Conservation (phyloP, 2,888 invertebrate genomes). For the Ypsolopha sequella region DNA sequence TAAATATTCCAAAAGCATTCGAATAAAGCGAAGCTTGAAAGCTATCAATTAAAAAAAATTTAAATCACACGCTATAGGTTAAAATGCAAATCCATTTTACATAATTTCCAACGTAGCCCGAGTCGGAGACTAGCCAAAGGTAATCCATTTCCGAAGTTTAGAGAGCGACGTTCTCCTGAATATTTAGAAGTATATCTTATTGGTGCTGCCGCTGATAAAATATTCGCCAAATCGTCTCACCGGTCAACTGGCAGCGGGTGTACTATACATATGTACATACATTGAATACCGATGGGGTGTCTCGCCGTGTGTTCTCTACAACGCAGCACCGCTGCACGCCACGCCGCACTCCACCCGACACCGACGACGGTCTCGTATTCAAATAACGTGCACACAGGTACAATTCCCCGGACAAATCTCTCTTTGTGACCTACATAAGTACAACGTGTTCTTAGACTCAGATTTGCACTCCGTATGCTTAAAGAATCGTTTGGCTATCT, state of each 20-base stretch:
- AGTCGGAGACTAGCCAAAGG: background rate
- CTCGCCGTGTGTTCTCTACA: background rate
- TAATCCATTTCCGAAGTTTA: slow-evolving; percentile 11
- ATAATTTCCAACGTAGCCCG: slow-evolving; percentile 1
- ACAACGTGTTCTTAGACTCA: background rate
- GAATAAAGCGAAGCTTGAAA: background rate
- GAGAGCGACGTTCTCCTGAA: slow-evolving; percentile 8
- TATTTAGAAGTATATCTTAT: slow-evolving; percentile 11
- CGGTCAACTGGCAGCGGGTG: slow-evolving; percentile 5
- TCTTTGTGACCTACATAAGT: background rate
- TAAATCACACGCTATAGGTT: slow-evolving; percentile 1
- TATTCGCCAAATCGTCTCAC: slow-evolving; percentile 8
- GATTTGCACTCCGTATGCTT: background rate
- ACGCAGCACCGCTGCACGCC: background rate
- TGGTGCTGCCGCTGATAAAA: slow-evolving; percentile 10
- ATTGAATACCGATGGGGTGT: slow-evolving; percentile 7
- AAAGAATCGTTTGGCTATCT: background rate
- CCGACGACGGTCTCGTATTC: slow-evolving; percentile 2
- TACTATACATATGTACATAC: slow-evolving; percentile 5
- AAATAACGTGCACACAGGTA: slow-evolving; percentile 7
- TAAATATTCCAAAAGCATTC: background rate
- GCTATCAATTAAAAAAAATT: slow-evolving; percentile 1
- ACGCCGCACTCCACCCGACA: background rate
- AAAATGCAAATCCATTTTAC: slow-evolving; percentile 3
- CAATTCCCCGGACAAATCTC: slow-evolving; percentile 7